Base-by-base conservation (phyloP, 1,140 invertebrate species). In the Papilio glaucus region DNA sequence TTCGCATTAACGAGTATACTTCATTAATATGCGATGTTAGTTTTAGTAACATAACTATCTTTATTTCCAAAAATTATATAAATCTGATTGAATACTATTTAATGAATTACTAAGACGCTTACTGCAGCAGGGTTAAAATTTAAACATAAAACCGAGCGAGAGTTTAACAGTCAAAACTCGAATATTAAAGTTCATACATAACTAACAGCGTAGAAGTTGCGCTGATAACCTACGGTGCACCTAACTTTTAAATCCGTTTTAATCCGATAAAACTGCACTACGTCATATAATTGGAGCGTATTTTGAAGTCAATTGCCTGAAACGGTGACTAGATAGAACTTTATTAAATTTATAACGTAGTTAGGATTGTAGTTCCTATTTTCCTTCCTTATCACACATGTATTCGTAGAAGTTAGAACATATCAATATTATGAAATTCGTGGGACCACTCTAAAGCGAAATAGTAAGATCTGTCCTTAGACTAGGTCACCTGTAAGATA, bases 241-340 rank as follows among this genome's bases (percentile, higher is more conserved):
- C 63, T 67, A 67, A 26, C 21, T 67, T 67, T 41, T 24, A 67
- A 67, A 24, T 67, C 38, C 39, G 24, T n/a, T n/a, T n/a, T n/a
- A n/a, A n/a, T 10, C 21, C 18, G 24, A 67, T 67, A 67, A 67
- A 67, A 67, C 12, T 24, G 21, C 13, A 42, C 18, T 39, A 18
- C 39, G 63, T 67, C 63, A 67, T 65, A 65, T 41, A 67, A 67
- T 41, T 41, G 38, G 39, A 45, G 15, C 63, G 63, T 38, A 39
- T 67, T 65, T 67, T 39, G 21, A 67, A 21, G 39, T 67, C 63
- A 67, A 67, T 67, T 67, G 63, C 63, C 63, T 45, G 63, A 42
- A 67, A 67, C 38, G 38, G 39, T 39, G 24, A 67, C 12, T 67
- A 67, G 63, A 67, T 67, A 42, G 63, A 42, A 67, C 63, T 67